Evolutionary conservation across 2,888 invertebrate genomes (phyloP).

Genomic region (Dermolepida albohirtum): DNA sequence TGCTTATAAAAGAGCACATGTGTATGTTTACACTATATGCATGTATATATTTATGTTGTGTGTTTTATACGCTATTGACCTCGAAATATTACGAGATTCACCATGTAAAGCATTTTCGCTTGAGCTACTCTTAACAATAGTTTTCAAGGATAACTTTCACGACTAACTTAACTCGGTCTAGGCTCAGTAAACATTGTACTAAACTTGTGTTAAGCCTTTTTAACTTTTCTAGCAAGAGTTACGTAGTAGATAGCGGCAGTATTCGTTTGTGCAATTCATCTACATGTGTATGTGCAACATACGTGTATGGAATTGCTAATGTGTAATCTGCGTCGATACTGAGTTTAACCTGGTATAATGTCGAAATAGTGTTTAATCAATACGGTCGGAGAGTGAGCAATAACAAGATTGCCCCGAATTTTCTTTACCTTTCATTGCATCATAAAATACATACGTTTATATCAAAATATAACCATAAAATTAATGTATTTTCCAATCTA

Average conservation of each 20-base stretch:
- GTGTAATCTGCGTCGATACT: conserved; percentile 7
- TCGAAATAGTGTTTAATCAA: conserved; percentile 26
- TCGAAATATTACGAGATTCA: conserved; percentile 27
- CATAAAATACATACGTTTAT: neutral
- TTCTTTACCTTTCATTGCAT: neutral
- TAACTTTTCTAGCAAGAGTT: too few species aligned
- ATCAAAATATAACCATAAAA: conserved; percentile 6
- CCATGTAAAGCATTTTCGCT: conserved; percentile 36
- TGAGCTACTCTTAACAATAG: conserved; percentile 28
- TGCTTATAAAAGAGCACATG: too few species aligned
- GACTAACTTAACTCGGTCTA: conserved; percentile 34
- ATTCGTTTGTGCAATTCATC: neutral
- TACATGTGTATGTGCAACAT: conserved; percentile 1
- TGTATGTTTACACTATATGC: neutral
- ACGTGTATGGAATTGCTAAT: too few species aligned
- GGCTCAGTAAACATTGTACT: conserved; percentile 24
- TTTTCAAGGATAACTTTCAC: conserved; percentile 33
- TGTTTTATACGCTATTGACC: conserved; percentile 26
- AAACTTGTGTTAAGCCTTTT: too few species aligned
- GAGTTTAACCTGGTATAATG: conserved; percentile 14
- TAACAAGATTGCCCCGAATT: conserved; percentile 12
- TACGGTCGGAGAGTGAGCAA: conserved; percentile 8
- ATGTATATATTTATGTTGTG: neutral
- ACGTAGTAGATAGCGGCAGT: neutral
- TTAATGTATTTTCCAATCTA: too few species aligned